Conservation (phyloP, 1,140 invertebrate genomes). For the Teleogryllus occipitalis region DNA sequence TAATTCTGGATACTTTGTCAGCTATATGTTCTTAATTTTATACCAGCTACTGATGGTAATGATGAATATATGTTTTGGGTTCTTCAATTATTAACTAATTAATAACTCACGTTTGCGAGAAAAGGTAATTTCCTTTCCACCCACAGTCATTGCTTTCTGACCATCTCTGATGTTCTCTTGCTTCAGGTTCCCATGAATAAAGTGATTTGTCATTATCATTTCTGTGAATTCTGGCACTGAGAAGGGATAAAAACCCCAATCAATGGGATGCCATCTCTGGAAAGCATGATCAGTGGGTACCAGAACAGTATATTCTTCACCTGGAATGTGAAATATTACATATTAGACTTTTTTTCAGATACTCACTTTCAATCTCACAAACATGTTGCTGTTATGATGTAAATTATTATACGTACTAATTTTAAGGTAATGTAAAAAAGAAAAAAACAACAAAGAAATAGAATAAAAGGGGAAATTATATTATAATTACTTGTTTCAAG, state of each 20-base stretch:
- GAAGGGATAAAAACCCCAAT: slow-evolving; percentile 61
- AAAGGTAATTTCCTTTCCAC: slow-evolving; percentile 46
- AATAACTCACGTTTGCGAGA: slow-evolving; percentile 43
- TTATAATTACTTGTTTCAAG: too few relatives aligned
- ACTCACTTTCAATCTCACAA: too few relatives aligned
- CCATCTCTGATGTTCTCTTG: slow-evolving; percentile 46
- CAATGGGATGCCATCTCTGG: slow-evolving; percentile 56
- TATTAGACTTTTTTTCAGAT: too few relatives aligned
- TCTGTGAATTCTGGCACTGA: slow-evolving; percentile 55
- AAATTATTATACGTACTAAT: too few relatives aligned
- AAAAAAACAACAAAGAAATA: too few relatives aligned
- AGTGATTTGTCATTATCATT: slow-evolving; percentile 50
- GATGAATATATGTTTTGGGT: neutral
- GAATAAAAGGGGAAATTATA: too few relatives aligned
- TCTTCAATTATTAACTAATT: neutral
- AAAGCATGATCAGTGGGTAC: slow-evolving; percentile 55
- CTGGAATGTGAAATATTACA: slow-evolving; percentile 30
- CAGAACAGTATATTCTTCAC: slow-evolving; percentile 50
- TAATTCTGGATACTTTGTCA: neutral
- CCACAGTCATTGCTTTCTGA: slow-evolving; percentile 43
- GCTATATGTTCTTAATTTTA: neutral
- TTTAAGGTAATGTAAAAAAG: too few relatives aligned
- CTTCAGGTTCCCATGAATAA: slow-evolving; percentile 46
- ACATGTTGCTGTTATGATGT: too few relatives aligned
- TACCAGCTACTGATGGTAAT: neutral